A percentile compares a stretch with the other conserved stretches of the same genome.
phyloP scores from a whole-genome alignment of 2,113 vertebrate genomes.

The Eulemur macaco region DNA sequence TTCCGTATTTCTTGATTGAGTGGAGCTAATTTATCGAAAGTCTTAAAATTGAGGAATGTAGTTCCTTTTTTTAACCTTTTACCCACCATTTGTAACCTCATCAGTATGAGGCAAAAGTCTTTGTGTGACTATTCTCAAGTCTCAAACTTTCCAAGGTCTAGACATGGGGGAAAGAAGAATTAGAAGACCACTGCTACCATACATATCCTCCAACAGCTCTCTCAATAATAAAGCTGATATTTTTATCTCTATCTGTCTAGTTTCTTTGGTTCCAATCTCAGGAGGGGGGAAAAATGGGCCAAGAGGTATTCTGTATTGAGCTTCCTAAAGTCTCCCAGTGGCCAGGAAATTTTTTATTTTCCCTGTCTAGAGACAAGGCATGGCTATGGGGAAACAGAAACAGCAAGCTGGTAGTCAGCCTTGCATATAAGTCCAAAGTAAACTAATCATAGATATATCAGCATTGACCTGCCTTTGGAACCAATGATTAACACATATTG shows the following conservation, averaged over 20 bases:
- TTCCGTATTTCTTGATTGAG: neutral
- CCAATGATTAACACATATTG: neutral
- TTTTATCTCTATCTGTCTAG: too few species aligned
- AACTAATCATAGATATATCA: neutral
- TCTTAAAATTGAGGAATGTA: too few species aligned
- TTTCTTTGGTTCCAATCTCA: too few species aligned
- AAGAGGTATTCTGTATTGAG: neutral
- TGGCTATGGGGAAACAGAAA: neutral
- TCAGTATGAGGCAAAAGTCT: neutral
- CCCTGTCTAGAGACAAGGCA: neutral
- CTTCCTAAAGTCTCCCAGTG: neutral
- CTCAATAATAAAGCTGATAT: too few species aligned
- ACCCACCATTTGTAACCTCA: too few species aligned
- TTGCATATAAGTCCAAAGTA: neutral
- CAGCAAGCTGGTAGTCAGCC: neutral
- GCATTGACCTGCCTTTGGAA: neutral
- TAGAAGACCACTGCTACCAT: too few species aligned
- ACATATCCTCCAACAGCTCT: too few species aligned
- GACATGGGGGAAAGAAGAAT: too few species aligned
- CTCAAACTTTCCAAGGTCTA: neutral
- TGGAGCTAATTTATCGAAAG: too few species aligned
- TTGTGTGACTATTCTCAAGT: neutral
- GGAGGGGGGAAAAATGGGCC: too few species aligned
- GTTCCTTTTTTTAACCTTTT: too few species aligned
- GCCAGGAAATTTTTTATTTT: neutral